Conservation (phyloP, 2,113 vertebrate species). For the Solea solea region DNA sequence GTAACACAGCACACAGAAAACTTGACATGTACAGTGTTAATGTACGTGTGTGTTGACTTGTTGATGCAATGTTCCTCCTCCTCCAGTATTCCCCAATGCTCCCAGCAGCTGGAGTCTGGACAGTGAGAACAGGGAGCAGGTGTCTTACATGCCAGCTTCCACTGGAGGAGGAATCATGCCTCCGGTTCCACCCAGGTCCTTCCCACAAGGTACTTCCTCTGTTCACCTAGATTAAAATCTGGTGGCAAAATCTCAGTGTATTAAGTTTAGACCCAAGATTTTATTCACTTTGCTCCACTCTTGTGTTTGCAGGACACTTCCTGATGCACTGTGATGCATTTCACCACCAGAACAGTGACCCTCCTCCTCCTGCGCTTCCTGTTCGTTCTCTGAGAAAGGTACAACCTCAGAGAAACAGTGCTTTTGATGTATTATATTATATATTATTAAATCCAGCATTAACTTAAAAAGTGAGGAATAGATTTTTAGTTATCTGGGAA, state of each 20-base stretch:
- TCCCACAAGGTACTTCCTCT: constrained; percentile 85
- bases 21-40: background rate
- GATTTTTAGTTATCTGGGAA: too few species aligned
- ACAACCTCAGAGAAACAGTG: constrained; percentile 12
- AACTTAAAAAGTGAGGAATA: too few species aligned
- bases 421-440: too few species aligned
- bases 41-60: constrained; percentile 3
- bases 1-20: constrained; percentile 65
- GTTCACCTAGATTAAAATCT: background rate
- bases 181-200: constrained; percentile 89
- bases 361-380: constrained; percentile 90
- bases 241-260: too few species aligned
- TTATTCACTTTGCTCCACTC: background rate
- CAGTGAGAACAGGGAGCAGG: constrained; percentile 89
- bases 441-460: too few species aligned
- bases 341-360: constrained; percentile 91
- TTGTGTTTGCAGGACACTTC: constrained; percentile 86
- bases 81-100: constrained; percentile 86
- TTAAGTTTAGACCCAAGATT: too few species aligned
- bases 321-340: constrained; percentile 95
- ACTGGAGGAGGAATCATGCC: constrained; percentile 84
- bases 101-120: constrained; percentile 94
- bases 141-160: constrained; percentile 89
- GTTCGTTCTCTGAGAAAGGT: constrained; percentile 93
- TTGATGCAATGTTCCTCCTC: background rate